Percentiles rank a stretch among this genome's conserved stretches.
Conservation (phyloP, 2,888 invertebrate genomes). For the Danaus chrysippus region DNA sequence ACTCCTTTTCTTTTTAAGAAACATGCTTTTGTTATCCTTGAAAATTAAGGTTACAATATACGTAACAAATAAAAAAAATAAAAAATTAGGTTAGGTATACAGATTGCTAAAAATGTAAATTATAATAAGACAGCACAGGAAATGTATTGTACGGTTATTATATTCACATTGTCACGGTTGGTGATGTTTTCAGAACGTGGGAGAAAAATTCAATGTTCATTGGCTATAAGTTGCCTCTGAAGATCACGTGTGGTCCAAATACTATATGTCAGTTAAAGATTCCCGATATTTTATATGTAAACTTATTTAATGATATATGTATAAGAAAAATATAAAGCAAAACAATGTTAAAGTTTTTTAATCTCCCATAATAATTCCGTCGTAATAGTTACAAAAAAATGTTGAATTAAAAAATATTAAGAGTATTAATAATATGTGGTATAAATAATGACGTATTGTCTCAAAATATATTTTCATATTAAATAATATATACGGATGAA, state of each 20-base stretch:
- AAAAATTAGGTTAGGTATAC: background rate
- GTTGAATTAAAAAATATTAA: too few relatives aligned
- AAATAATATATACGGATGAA: background rate
- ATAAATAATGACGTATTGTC: too few relatives aligned
- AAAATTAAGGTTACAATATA: too few relatives aligned
- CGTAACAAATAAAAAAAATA: too few relatives aligned
- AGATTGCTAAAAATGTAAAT: background rate
- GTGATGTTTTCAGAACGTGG: slow-evolving; percentile 42
- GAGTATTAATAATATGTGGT: too few relatives aligned
- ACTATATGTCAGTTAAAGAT: background rate
- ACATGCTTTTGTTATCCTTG: too few relatives aligned
- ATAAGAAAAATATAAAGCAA: background rate
- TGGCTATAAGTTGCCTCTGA: slow-evolving; percentile 45
- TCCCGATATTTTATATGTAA: background rate
- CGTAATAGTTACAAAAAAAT: too few relatives aligned
- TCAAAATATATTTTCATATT: background rate
- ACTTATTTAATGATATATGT: background rate
- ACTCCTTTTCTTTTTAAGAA: too few relatives aligned
- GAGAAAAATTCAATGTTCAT: slow-evolving; percentile 61
- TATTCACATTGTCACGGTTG: slow-evolving; percentile 13
- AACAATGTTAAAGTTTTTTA: background rate
- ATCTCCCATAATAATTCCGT: too few relatives aligned
- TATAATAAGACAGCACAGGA: background rate
- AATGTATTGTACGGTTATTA: background rate
- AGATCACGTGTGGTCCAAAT: slow-evolving; percentile 42